Conservation (phyloP, 2,113 vertebrate species). For the Emydocephalus ijimae region DNA sequence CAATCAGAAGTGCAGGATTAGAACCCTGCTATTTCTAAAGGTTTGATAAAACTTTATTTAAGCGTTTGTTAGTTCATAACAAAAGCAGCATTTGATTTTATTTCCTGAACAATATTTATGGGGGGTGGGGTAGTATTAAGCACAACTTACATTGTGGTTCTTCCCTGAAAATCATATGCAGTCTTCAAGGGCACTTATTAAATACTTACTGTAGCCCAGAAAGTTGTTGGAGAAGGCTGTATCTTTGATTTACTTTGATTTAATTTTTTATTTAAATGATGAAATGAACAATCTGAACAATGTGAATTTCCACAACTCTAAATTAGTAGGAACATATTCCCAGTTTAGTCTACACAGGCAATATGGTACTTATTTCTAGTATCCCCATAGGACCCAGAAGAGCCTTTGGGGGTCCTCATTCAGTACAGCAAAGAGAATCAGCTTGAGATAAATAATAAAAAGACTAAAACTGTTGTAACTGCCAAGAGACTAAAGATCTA, state of each 20-base stretch:
- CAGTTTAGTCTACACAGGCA: not conserved
- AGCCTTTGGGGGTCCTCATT: not conserved
- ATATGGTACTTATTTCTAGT: not conserved
- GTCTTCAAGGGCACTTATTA: not conserved
- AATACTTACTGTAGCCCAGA: not conserved
- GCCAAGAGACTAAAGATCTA: not conserved
- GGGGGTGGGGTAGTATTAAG: not conserved
- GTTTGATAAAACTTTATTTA: too few relatives aligned
- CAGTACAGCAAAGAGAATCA: not conserved
- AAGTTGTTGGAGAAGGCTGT: not conserved
- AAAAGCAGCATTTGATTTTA: not conserved
- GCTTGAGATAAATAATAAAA: not conserved
- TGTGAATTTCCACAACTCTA: not conserved
- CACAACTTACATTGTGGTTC: not conserved
- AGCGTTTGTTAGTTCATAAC: too few relatives aligned
- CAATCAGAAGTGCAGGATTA: too few relatives aligned
- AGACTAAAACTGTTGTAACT: not conserved
- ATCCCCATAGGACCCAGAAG: not conserved
- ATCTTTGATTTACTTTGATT: not conserved
- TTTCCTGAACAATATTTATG: not conserved
- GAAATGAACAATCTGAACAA: not conserved
- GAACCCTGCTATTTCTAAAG: too few relatives aligned
- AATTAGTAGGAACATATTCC: not conserved
- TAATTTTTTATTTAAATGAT: not conserved
- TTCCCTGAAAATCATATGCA: not conserved